Base-by-base conservation (phyloP, 2,888 invertebrate genomes). In the Protophormia terraenovae region DNA sequence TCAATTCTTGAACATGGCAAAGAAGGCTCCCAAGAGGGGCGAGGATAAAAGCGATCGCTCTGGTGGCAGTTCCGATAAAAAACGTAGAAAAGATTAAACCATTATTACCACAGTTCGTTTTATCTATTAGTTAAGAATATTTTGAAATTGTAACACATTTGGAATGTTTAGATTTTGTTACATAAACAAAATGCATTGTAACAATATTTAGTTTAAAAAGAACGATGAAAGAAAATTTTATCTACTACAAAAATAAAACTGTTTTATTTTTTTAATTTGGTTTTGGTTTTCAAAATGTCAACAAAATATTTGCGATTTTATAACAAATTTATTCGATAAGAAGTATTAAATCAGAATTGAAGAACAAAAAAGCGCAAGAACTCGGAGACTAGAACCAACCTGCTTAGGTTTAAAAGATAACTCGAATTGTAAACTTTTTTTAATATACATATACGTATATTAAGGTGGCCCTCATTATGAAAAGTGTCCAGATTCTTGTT, bases 1-100 rank as follows among this genome's bases (percentile, higher is more conserved):
- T 94, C 97, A 98, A 93, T 98, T 99, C 95, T 96, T 99, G 95
- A 97, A 97, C 88, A 97, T 98, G 92, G 99, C 98, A 78, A 99
- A 99, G 92, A 96, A 97, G 84, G 97, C 94, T 22, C 94, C 94
- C 35, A 95, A 95, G 87, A 93, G 95, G 4, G 95, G 95, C 87
- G 95, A 95, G 12, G 94, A 91, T 35, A 90, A 87, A 84, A 79
- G 84, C 69, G 90, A 90, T 53, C 89, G 91, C 5, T 71, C 80
- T 0, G 64, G 38, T n/a, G 87, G 86, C 32, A 89, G 90, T 66
- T 88, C 90, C 0, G 90, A 91, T 14, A 89, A 90, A 41, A 91
- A 91, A 72, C 89, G 91, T 41, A 89, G 90, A 76, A 88, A 88
- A 86, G 88, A 88, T 62, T 88, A 27, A 45, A n/a, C 16, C 3